These are phyloP conservation scores for Philopotamus ludificatus DNA, from an alignment of 1,140 invertebrate species.

Conservation along the genomic window DNA sequence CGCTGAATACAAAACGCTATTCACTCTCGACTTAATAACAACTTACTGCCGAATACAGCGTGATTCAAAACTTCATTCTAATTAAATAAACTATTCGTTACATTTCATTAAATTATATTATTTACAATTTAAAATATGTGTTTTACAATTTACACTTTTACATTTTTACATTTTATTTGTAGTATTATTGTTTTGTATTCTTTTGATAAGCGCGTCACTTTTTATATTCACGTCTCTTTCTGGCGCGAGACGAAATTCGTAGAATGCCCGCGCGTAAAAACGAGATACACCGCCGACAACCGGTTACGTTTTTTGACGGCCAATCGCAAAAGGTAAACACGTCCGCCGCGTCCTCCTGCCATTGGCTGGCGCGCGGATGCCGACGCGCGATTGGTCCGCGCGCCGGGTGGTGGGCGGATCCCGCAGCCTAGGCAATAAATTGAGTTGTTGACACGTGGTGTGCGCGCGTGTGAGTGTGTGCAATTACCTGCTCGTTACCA, in stretches of 20 bases:
- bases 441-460: constrained; percentile 26
- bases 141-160: too few relatives aligned
- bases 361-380: neutral
- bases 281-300: constrained; percentile 1
- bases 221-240: constrained; percentile 7
- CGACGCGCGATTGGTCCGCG: neutral
- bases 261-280: constrained; percentile 5
- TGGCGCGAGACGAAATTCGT: neutral
- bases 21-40: constrained; percentile 16
- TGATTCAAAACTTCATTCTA: neutral
- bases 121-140: too few relatives aligned
- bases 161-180: too few relatives aligned
- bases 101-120: too few relatives aligned
- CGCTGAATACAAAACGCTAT: constrained; percentile 23
- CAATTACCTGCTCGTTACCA: constrained; percentile 19
- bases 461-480: constrained; percentile 1
- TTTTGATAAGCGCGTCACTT: neutral
- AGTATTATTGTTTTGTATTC: too few relatives aligned
- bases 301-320: constrained; percentile 3
- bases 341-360: neutral
- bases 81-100: neutral
- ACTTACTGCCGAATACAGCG: constrained; percentile 4
- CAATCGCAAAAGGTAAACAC: neutral
- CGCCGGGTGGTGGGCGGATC: neutral
- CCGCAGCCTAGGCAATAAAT: constrained; percentile 14